A percentile compares a stretch with the other conserved stretches of the same genome.
phyloP scores from a whole-genome alignment of 1,140 invertebrate genomes.

The Conus ventricosus region DNA sequence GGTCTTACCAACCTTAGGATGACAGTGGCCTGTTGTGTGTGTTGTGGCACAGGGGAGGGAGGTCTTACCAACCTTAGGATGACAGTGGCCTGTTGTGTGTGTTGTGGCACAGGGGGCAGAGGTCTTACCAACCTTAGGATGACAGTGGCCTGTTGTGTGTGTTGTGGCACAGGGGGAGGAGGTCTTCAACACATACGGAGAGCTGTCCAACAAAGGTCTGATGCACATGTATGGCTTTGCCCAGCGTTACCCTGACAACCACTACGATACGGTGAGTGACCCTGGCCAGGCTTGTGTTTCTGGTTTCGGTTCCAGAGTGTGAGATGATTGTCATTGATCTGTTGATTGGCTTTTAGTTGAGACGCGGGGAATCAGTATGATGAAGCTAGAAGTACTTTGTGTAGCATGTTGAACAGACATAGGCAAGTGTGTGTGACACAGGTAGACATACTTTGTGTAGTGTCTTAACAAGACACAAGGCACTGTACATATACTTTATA shows the following conservation, averaged over 20 bases:
- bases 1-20: too few species aligned
- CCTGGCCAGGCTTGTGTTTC: not conserved
- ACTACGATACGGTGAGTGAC: conserved; percentile 69
- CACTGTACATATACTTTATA: too few species aligned
- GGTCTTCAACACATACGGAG: conserved; percentile 75
- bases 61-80: too few species aligned
- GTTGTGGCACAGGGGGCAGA: conserved; percentile 69
- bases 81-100: not conserved
- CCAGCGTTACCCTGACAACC: conserved; percentile 68
- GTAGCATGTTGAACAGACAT: not conserved
- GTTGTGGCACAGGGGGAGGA: conserved; percentile 69
- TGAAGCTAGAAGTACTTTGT: not conserved
- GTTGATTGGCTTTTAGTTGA: not conserved
- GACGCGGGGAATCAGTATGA: not conserved
- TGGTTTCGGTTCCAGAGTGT: not conserved
- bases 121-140: too few species aligned
- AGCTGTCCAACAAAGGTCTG: conserved; percentile 70
- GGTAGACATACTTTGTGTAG: conserved; percentile 53
- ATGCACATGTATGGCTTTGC: conserved; percentile 76
- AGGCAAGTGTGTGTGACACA: not conserved
- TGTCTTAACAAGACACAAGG: too few species aligned
- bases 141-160: not conserved
- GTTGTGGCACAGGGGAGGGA: conserved; percentile 69
- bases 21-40: too few species aligned
- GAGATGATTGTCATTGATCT: not conserved